Evolutionary conservation across 2,888 invertebrate species (phyloP).

Genomic region (Eutolmus rufibarbis): DNA sequence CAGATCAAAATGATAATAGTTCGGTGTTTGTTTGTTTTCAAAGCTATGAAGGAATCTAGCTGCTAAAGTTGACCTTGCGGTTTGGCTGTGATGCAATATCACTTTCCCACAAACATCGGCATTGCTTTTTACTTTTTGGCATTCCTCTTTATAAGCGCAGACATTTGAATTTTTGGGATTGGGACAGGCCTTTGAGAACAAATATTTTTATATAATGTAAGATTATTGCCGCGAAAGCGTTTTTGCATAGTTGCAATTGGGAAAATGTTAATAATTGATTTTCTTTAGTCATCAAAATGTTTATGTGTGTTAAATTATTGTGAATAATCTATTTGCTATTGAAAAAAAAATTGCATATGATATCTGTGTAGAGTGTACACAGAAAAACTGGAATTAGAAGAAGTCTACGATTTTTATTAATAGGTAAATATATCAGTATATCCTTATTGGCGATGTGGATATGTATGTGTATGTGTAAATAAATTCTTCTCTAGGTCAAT

Average conservation of each 20-base stretch:
- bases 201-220: neutral
- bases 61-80: neutral
- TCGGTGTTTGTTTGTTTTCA: neutral
- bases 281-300: too few relatives aligned
- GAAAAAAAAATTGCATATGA: too few relatives aligned
- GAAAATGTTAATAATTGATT: neutral
- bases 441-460: too few relatives aligned
- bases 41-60: neutral
- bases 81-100: neutral
- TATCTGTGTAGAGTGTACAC: too few relatives aligned
- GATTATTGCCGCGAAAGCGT: neutral
- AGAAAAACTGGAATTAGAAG: too few relatives aligned
- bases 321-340: too few relatives aligned
- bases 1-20: neutral
- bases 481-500: too few relatives aligned
- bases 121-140: neutral
- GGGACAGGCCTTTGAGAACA: neutral
- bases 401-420: too few relatives aligned
- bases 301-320: too few relatives aligned
- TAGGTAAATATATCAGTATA: too few relatives aligned
- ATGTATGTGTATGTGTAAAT: too few relatives aligned
- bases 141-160: neutral
- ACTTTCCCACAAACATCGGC: neutral
- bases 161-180: neutral
- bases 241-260: neutral